These are phyloP conservation scores for Oreochromis mossambicus DNA, from an alignment of 2,797 vertebrate species.

Conservation along the genomic window DNA sequence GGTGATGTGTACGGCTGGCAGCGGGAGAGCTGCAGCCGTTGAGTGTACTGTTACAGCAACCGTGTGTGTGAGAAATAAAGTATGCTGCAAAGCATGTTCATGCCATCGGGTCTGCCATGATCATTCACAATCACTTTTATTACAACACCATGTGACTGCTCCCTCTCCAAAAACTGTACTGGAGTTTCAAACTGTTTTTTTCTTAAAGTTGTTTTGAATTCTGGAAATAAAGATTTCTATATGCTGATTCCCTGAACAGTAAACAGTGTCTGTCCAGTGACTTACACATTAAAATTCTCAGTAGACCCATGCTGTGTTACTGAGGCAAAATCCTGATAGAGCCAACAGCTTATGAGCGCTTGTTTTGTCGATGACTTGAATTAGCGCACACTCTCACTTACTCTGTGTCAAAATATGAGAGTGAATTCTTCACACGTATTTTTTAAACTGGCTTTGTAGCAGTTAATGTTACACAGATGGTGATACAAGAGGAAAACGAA, in stretches of 20 bases:
- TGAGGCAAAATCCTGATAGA: background rate
- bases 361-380: fast-evolving
- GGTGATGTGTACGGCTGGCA: background rate
- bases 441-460: background rate
- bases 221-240: background rate
- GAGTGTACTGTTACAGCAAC: background rate
- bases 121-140: background rate
- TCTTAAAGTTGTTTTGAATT: background rate
- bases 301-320: background rate
- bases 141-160: background rate
- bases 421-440: background rate
- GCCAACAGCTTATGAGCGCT: background rate
- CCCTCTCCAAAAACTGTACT: background rate
- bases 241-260: background rate
- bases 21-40: background rate
- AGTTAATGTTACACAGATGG: background rate
- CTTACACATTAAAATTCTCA: background rate
- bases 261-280: background rate
- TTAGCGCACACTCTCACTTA: background rate
- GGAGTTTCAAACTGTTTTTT: background rate
- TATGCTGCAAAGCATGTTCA: background rate
- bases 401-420: background rate
- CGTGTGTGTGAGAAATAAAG: background rate
- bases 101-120: background rate
- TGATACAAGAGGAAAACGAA: background rate